phyloP scores from a whole-genome alignment of 2,888 invertebrate genomes.

The Philereme transversata region DNA sequence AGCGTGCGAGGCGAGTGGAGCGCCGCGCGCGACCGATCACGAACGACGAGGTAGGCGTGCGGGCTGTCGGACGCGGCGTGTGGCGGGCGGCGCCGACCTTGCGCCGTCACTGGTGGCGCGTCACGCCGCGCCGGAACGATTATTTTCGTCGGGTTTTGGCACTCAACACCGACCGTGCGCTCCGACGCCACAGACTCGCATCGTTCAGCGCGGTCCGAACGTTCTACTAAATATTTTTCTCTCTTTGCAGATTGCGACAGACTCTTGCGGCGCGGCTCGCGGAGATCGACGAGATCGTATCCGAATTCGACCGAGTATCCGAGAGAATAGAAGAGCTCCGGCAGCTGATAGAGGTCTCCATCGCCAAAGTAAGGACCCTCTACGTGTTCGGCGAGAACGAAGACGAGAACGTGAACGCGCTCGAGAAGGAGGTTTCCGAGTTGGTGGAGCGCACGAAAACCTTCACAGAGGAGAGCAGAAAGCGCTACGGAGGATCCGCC shows the following conservation, averaged over 20 bases:
- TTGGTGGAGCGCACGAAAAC: constrained; percentile 83
- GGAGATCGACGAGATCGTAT: constrained; percentile 89
- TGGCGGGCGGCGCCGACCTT: constrained; percentile 66
- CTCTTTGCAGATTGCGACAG: constrained; percentile 89
- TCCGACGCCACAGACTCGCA: constrained; percentile 54
- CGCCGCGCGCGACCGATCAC: constrained; percentile 77
- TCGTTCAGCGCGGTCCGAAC: constrained; percentile 52
- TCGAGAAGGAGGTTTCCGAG: constrained; percentile 84
- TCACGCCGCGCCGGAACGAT: constrained; percentile 71
- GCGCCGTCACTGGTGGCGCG: constrained; percentile 72
- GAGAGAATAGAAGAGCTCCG: constrained; percentile 88
- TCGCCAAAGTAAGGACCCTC: constrained; percentile 87
- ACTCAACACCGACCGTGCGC: constrained; percentile 62
- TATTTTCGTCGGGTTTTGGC: constrained; percentile 82
- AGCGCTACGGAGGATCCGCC: constrained; percentile 85
- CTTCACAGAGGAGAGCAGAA: constrained; percentile 84
- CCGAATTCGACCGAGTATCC: constrained; percentile 90
- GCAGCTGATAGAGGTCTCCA: constrained; percentile 86
- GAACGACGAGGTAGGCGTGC: constrained; percentile 69
- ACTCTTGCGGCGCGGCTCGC: constrained; percentile 90
- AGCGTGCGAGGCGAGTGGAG: constrained; percentile 78
- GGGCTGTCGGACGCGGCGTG: constrained; percentile 45
- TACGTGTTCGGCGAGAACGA: constrained; percentile 92
- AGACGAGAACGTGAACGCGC: constrained; percentile 82
- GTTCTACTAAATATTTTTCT: constrained; percentile 51